phyloP scores from a whole-genome alignment of 2,797 vertebrate genomes.

The Bufotes viridis region DNA sequence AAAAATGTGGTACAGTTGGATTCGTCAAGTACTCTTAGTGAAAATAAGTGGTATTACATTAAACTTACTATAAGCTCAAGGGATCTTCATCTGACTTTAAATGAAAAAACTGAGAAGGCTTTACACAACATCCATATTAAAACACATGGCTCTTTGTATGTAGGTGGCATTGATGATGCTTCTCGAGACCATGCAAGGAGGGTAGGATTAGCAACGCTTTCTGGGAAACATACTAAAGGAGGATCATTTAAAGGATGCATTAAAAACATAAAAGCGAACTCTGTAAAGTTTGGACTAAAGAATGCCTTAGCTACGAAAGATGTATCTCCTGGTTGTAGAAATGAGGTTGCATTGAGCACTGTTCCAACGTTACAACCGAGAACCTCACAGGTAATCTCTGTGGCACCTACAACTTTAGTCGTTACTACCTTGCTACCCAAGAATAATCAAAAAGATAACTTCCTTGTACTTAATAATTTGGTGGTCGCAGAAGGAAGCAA shows the following conservation, averaged over 20 bases:
- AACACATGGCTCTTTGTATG: constrained; percentile 78
- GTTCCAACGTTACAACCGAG: constrained; percentile 63
- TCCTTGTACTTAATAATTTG: constrained; percentile 83
- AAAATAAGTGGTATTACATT: constrained; percentile 83
- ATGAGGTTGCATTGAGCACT: constrained; percentile 66
- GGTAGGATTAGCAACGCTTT: constrained; percentile 78
- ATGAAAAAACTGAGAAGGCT: constrained; percentile 79
- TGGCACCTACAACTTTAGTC: constrained; percentile 67
- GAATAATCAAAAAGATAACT: constrained; percentile 70
- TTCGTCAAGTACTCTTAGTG: constrained; percentile 77
- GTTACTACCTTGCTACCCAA: constrained; percentile 68
- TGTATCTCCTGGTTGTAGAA: constrained; percentile 88
- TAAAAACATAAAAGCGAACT: constrained; percentile 79
- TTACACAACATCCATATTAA: constrained; percentile 72
- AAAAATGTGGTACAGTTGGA: constrained; percentile 77
- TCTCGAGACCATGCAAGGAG: constrained; percentile 78
- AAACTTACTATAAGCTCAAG: constrained; percentile 78
- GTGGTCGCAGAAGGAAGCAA: constrained; percentile 83
- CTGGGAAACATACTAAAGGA: constrained; percentile 81
- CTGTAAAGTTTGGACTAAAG: constrained; percentile 79
- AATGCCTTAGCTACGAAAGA: constrained; percentile 85
- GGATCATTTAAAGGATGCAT: constrained; percentile 92
- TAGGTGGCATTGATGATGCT: constrained; percentile 84
- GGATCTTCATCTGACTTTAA: constrained; percentile 80
- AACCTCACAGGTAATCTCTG: constrained; percentile 64